Percentiles rank a stretch among this genome's conserved stretches.
phyloP scores from a whole-genome alignment of 2,113 vertebrate genomes.

The Cebidichthys violaceus region DNA sequence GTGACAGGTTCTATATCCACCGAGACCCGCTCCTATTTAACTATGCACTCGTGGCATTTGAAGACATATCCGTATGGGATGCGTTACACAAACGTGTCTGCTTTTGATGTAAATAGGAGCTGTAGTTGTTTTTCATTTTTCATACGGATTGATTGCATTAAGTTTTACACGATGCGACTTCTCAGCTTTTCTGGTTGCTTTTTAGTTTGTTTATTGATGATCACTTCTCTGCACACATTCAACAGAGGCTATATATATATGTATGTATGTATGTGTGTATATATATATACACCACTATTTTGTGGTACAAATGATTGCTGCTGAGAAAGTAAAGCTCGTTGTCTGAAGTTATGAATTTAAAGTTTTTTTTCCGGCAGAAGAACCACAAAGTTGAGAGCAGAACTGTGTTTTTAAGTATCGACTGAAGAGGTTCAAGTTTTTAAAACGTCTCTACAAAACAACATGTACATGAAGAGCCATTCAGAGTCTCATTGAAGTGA shows the following conservation, averaged over 20 bases:
- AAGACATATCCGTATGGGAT: neutral
- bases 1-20: neutral
- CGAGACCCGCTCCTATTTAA: constrained; percentile 3
- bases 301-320: neutral
- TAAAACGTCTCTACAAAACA: too few species aligned
- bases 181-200: neutral
- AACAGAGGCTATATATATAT: too few species aligned
- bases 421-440: neutral
- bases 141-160: neutral
- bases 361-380: too few species aligned
- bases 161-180: neutral
- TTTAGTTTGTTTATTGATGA: constrained; percentile 26
- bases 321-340: neutral
- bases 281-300: too few species aligned
- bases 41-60: constrained; percentile 31
- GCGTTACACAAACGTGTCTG: neutral
- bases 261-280: too few species aligned
- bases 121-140: neutral
- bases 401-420: neutral
- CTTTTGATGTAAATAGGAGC: neutral
- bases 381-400: neutral
- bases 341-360: neutral
- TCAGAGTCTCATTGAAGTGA: too few species aligned
- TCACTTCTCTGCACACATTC: neutral
- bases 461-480: too few species aligned